A percentile compares a stretch with the other conserved stretches of the same genome.
These are phyloP conservation scores for Apamea anceps DNA, from an alignment of 2,888 invertebrate genomes.

Conservation along the genomic window DNA sequence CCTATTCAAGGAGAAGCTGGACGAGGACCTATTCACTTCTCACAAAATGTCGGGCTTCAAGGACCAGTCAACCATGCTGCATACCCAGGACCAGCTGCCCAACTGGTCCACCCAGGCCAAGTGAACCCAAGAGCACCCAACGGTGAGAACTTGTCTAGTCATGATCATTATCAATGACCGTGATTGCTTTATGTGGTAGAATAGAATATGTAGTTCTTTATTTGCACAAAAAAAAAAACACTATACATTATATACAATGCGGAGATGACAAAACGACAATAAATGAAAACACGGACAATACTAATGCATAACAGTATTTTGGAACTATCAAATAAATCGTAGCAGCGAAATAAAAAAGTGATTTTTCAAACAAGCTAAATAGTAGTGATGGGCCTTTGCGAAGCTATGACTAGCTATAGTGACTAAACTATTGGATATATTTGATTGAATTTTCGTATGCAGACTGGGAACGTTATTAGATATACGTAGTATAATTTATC, in stretches of 20 bases:
- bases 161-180: background rate
- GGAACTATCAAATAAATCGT: too few species aligned
- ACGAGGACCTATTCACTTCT: conserved; percentile 66
- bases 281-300: background rate
- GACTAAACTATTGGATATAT: too few species aligned
- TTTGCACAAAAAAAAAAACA: too few species aligned
- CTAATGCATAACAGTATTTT: background rate
- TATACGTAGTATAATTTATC: too few species aligned
- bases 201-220: too few species aligned
- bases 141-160: conserved; percentile 31
- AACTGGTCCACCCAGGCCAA: conserved; percentile 57
- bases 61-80: conserved; percentile 64
- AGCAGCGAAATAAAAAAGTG: too few species aligned
- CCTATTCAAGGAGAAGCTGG: conserved; percentile 62
- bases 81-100: conserved; percentile 62
- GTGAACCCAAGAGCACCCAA: conserved; percentile 35
- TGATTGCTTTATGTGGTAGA: background rate
- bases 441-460: too few species aligned
- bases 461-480: too few species aligned
- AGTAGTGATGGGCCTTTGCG: too few species aligned
- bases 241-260: background rate
- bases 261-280: background rate
- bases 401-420: too few species aligned
- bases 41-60: conserved; percentile 75
- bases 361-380: too few species aligned